A percentile compares a stretch with the other conserved stretches of the same genome.
phyloP scores from a whole-genome alignment of 1,140 invertebrate species.

The Atopsyche davidsoni region DNA sequence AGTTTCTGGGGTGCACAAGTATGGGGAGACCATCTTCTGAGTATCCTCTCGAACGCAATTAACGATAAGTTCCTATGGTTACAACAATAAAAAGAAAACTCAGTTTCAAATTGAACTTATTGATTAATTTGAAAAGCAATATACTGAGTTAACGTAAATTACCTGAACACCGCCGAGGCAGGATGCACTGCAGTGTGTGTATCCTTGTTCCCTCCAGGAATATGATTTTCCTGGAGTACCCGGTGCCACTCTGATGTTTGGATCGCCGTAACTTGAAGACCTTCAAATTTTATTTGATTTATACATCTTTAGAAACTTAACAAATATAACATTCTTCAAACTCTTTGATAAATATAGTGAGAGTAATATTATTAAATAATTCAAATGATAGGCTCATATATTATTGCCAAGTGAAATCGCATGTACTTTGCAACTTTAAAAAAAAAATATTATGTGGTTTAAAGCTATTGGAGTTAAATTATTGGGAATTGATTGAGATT shows the following conservation, averaged over 20 bases:
- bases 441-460: no score
- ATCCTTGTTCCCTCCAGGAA: slow-evolving; percentile 78
- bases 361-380: background rate
- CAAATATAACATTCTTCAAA: background rate
- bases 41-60: slow-evolving; percentile 84
- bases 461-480: no score
- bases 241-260: slow-evolving; percentile 48
- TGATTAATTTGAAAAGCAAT: background rate
- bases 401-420: no score
- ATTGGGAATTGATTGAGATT: no score
- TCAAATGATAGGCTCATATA: background rate
- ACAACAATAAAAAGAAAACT: background rate
- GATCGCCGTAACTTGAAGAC: slow-evolving; percentile 21
- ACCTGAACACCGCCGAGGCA: slow-evolving; percentile 80
- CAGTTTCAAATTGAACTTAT: background rate
- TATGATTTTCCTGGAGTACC: slow-evolving; percentile 64
- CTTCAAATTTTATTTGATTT: slow-evolving; percentile 9
- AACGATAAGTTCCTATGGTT: slow-evolving; percentile 81
- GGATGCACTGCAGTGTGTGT: slow-evolving; percentile 87
- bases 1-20: slow-evolving; percentile 72
- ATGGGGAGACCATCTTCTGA: slow-evolving; percentile 74
- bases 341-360: background rate
- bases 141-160: slow-evolving; percentile 13
- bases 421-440: no score
- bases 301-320: background rate